A percentile compares a stretch with the other conserved stretches of the same genome.
Evolutionary conservation across 2,888 invertebrate species (phyloP).

Genomic region (Polymixis flavicincta): DNA sequence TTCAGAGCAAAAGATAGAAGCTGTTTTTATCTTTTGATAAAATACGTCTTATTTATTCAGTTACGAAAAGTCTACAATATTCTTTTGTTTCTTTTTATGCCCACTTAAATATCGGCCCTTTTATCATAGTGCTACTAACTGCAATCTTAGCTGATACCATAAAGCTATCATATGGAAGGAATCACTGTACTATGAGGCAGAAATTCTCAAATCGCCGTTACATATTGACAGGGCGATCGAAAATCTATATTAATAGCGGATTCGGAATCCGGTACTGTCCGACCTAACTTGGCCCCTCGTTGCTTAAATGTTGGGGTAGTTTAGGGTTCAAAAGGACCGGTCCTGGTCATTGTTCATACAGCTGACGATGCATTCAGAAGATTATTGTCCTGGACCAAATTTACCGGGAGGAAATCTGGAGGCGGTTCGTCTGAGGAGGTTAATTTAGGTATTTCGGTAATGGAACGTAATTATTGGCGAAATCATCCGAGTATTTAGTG

Average conservation of each 20-base stretch:
- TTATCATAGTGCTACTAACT: conserved; percentile 14
- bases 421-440: conserved; percentile 68
- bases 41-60: not conserved
- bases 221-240: conserved; percentile 75
- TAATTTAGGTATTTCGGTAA: conserved; percentile 77
- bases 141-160: conserved; percentile 35
- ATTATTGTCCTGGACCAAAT: conserved; percentile 80
- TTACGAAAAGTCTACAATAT: not conserved
- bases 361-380: conserved; percentile 80
- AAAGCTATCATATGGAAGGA: conserved; percentile 47
- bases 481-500: conserved; percentile 55
- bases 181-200: conserved; percentile 46
- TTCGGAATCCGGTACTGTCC: conserved; percentile 71
- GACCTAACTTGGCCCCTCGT: conserved; percentile 60
- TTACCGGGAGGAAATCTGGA: conserved; percentile 76
- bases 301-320: conserved; percentile 22
- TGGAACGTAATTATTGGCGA: conserved; percentile 63
- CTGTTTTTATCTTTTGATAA: conserved; percentile 12
- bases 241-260: conserved; percentile 81
- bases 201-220: conserved; percentile 72
- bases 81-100: conserved; percentile 1
- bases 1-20: not conserved
- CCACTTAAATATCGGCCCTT: conserved; percentile 4
- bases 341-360: conserved; percentile 66
- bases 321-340: conserved; percentile 64